A percentile compares a stretch with the other conserved stretches of the same genome.
These are phyloP conservation scores for Astropecten irregularis DNA, from an alignment of 53 echinoderm and acorn worm species.

Conservation along the genomic window DNA sequence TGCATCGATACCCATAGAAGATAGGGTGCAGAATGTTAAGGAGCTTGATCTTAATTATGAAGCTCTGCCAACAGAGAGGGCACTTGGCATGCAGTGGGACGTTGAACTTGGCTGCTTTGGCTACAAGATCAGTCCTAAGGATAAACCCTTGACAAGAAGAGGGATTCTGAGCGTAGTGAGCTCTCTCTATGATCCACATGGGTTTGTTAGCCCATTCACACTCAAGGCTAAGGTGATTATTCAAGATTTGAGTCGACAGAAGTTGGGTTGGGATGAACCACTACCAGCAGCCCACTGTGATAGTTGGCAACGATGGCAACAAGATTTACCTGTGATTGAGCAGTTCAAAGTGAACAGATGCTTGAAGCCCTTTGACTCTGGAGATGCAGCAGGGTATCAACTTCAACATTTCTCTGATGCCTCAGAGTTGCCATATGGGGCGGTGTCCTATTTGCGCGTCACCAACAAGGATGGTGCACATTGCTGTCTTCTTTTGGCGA, in stretches of 20 bases:
- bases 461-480: neutral
- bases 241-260: slow-evolving; percentile 48
- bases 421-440: neutral
- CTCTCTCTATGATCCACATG: slow-evolving; percentile 53
- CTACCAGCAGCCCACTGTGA: neutral
- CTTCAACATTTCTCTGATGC: slow-evolving; percentile 40
- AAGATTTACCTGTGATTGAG: slow-evolving; percentile 19
- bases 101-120: slow-evolving; percentile 41
- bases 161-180: slow-evolving; percentile 54
- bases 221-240: slow-evolving; percentile 55
- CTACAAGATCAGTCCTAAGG: slow-evolving; percentile 44
- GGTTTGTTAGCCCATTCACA: too few relatives aligned
- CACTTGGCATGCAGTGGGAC: too few relatives aligned
- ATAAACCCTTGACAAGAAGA: slow-evolving; percentile 51
- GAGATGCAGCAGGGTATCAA: too few relatives aligned
- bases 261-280: slow-evolving; percentile 63
- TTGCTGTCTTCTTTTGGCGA: neutral
- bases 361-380: too few relatives aligned
- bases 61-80: too few relatives aligned
- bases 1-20: neutral
- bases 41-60: neutral
- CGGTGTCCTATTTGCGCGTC: slow-evolving; percentile 1
- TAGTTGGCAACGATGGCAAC: neutral
- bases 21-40: neutral
- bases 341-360: too few relatives aligned